A percentile compares a stretch with the other conserved stretches of the same genome.
Conservation (phyloP, 2,113 vertebrate species). For the Hemicordylus capensis region DNA sequence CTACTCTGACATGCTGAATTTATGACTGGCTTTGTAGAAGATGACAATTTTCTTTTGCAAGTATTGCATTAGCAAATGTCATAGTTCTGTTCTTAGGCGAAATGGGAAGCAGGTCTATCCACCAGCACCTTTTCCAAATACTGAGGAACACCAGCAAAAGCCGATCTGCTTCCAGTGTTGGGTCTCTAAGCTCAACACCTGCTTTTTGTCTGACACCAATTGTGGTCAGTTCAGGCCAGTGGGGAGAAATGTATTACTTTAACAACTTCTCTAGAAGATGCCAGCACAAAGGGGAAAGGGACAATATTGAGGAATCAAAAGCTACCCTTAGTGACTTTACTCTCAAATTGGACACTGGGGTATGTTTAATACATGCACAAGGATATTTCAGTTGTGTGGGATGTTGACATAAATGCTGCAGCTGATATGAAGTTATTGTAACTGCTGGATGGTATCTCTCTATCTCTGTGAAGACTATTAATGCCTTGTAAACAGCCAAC, state of each 20-base stretch:
- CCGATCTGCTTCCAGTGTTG: slow-evolving; percentile 16
- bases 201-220: not conserved
- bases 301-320: slow-evolving; percentile 8
- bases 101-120: slow-evolving; percentile 17
- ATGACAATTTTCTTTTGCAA: slow-evolving; percentile 14
- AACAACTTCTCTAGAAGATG: slow-evolving; percentile 13
- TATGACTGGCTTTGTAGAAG: slow-evolving; percentile 5
- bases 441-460: slow-evolving; percentile 72
- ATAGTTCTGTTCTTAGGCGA: slow-evolving; percentile 27
- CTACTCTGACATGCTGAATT: slow-evolving; percentile 34
- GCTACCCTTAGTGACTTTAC: not conserved
- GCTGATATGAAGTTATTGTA: slow-evolving; percentile 50
- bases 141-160: slow-evolving; percentile 16
- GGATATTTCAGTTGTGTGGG: slow-evolving; percentile 20
- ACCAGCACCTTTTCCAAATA: slow-evolving; percentile 23
- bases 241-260: slow-evolving; percentile 1
- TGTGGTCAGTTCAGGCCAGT: slow-evolving; percentile 14
- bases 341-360: not conserved
- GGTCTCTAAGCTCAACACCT: slow-evolving; percentile 23
- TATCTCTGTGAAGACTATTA: slow-evolving; percentile 75
- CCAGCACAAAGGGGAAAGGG: slow-evolving; percentile 26
- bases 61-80: slow-evolving; percentile 25
- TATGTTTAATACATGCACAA: not conserved
- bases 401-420: slow-evolving; percentile 19
- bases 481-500: slow-evolving; percentile 81